Evolutionary conservation across 1,140 invertebrate genomes (phyloP), one percentile per base, ranked within the genome.

Genomic region (Drosophila virilis): DNA sequence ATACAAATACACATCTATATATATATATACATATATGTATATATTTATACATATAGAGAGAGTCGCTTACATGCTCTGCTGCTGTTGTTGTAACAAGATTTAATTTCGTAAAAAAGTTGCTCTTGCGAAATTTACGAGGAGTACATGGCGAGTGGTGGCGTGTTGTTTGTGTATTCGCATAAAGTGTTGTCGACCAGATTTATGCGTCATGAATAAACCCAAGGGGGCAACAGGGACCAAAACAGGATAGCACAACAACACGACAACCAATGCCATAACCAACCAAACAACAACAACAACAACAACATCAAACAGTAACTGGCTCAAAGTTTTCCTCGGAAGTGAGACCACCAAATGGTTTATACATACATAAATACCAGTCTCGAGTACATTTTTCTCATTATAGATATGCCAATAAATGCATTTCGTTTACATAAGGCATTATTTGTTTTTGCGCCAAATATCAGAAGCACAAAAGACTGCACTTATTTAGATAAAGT

Each of bases 21-120:
- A n/a, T 57, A 48, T 78, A 48, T 77, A 60, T 66, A 68, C 62
- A 58, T 28, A 38, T 76, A 57, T 74, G 52, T 57, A 62, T 52
- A 65, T 43, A 68, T 65, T 54, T 28, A 28, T 5, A 28, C 22
- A 28, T 28, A 28, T 28, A 28, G 22, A 13, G n/a, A 42, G 32
- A 66, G 54, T 67, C 48, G 50, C 62, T 55, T 59, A 60, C 51
- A 62, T 50, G 52, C 22, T 66, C 32, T 52, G 17, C 12, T 78
- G 72, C 78, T 78, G 78, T 78, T 80, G 84, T 76, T 89, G 84
- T 89, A 71, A 85, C 85, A 90, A 90, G 85, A 90, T 90, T 90
- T 90, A 81, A 90, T 90, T 90, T 90, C 81, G 85, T 90, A 90
- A 90, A 90, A 89, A 90, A 90, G 85, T 90, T 90, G 84, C 81